Evolutionary conservation across 2,113 vertebrate species (phyloP).

Genomic region (Nycticryphes semicollaris): DNA sequence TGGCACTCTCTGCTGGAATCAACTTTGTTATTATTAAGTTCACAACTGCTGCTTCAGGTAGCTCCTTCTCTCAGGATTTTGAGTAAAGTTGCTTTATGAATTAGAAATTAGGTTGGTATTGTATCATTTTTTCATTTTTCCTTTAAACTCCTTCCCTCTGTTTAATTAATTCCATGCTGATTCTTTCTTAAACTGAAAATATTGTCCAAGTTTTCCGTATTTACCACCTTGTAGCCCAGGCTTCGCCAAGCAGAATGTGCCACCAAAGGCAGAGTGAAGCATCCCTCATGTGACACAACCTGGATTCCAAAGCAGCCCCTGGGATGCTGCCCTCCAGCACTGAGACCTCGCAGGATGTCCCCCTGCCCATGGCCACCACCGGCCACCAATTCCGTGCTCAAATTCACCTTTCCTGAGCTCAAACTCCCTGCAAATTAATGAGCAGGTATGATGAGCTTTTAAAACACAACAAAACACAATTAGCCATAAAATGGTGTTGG

Average conservation of each 20-base stretch:
- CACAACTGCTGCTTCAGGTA: neutral
- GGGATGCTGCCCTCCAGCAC: neutral
- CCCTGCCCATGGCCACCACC: rapidly evolving
- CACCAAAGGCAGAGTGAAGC: neutral
- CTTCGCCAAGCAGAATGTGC: neutral
- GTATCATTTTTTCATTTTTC: slow-evolving; percentile 5
- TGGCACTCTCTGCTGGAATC: neutral
- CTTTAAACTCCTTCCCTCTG: neutral
- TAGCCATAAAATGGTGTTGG: neutral
- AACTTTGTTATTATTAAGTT: neutral
- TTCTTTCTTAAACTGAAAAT: neutral
- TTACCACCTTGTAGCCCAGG: neutral
- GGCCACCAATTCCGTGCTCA: neutral
- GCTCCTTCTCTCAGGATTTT: neutral
- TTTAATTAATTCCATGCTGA: neutral
- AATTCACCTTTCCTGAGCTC: neutral
- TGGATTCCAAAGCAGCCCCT: rapidly evolving
- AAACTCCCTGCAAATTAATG: neutral
- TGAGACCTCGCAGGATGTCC: neutral
- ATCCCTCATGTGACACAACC: neutral
- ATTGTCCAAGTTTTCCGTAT: neutral
- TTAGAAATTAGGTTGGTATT: neutral
- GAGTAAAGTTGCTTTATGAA: slow-evolving; percentile 16
- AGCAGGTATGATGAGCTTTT: neutral
- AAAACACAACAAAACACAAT: neutral